Evolutionary conservation across 2,113 vertebrate species (phyloP).

Genomic region (Dicrurus megarhynchus): DNA sequence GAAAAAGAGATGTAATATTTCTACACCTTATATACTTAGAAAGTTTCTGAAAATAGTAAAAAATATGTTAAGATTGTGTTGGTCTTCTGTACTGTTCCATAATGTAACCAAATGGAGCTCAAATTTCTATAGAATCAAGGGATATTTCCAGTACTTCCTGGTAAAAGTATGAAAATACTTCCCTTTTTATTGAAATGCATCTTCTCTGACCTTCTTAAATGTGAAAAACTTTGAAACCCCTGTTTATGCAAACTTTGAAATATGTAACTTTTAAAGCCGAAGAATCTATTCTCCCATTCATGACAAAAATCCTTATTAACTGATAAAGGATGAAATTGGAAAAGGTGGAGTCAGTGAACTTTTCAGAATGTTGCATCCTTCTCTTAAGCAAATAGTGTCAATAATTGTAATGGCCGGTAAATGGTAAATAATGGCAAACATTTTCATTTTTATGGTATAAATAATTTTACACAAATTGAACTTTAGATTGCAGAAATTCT

Average conservation of each 20-base stretch:
- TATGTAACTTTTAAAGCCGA: background rate
- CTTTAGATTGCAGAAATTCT: background rate
- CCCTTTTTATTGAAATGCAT: background rate
- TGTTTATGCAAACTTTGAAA: background rate
- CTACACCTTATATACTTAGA: background rate
- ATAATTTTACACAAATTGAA: background rate
- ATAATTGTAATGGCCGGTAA: background rate
- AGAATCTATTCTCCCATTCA: background rate
- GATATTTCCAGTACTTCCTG: background rate
- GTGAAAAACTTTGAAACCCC: background rate
- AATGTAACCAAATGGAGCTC: background rate
- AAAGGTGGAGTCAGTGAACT: background rate
- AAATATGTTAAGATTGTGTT: accelerated
- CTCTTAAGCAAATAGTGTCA: background rate
- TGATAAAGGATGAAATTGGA: background rate
- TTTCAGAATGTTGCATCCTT: background rate
- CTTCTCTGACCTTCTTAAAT: background rate
- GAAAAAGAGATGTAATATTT: background rate
- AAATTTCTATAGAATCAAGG: background rate
- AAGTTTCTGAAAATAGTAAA: background rate
- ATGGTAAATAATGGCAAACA: background rate
- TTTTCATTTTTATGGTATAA: background rate
- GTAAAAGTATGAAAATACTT: background rate
- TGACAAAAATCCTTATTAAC: background rate
- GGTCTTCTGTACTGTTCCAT: background rate